Conservation (phyloP, 2,797 vertebrate genomes). For the Amblyopsis hoosieri region DNA sequence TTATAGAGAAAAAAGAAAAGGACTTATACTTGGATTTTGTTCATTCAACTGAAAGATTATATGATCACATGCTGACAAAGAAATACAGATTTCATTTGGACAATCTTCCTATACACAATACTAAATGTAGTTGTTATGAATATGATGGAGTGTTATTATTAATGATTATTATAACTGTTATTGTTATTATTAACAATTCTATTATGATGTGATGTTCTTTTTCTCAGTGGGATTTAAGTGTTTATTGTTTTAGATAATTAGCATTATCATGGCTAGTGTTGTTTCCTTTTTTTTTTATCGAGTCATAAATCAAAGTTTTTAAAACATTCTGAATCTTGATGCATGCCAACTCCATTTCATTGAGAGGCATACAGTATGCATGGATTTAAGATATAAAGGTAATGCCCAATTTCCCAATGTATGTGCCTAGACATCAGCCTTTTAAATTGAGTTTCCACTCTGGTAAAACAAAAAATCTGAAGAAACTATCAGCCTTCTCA, state of each 20-base stretch:
- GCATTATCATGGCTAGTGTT: constrained; percentile 73
- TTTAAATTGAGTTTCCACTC: constrained; percentile 68
- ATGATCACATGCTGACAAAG: constrained; percentile 62
- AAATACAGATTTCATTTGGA: constrained; percentile 75
- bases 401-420: constrained; percentile 63
- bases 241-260: constrained; percentile 84
- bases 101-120: constrained; percentile 86
- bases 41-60: constrained; percentile 53
- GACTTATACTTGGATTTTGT: constrained; percentile 44
- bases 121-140: constrained; percentile 85
- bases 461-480: constrained; percentile 57
- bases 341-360: constrained; percentile 78
- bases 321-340: constrained; percentile 73
- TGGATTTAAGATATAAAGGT: constrained; percentile 50
- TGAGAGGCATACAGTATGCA: constrained; percentile 74
- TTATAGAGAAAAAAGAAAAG: constrained; percentile 30
- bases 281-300: constrained; percentile 61
- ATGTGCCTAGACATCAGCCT: constrained; percentile 72
- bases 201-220: constrained; percentile 84
- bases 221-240: constrained; percentile 84
- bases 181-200: constrained; percentile 85
- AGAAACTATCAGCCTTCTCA: constrained; percentile 63
- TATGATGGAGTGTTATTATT: constrained; percentile 86
- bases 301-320: constrained; percentile 74
- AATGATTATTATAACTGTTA: constrained; percentile 82